Evolutionary conservation across 2,113 vertebrate genomes (phyloP), one percentile per base, ranked within the genome.

Genomic region (Ciconia maguari): DNA sequence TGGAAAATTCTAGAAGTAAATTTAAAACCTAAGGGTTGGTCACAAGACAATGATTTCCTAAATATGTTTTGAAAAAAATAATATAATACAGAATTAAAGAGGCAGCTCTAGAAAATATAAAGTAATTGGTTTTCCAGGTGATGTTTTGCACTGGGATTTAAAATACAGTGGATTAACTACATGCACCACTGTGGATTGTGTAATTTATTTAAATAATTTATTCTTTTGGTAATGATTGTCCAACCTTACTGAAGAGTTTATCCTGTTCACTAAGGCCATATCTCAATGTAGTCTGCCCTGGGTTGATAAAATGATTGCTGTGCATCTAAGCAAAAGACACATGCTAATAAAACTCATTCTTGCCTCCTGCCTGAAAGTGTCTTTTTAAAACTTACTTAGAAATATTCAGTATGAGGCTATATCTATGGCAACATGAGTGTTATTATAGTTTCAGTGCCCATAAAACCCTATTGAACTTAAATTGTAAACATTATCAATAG

Each of bases 161-260:
- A 96, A 95, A 89, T 78, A 49, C 29, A 83, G 89, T 85, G 72
- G 80, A 91, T 94, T 96, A 95, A 87, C 69, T 92, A 87, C 64
- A 90, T 92, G 38, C 36, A 55, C 70, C 36, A 57, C 25, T 82
- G 60, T 93, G 90, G 20, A 75, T 24, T 93, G 49, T 54, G 76
- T 88, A 95, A 68, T 86, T 88, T 80, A 93, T 94, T 96, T 93
- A 92, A 48, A 10, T 2, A 95, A 83, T 95, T 95, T 96, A 80
- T 96, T 91, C 74, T 89, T 84, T 90, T 89, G 86, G 25, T 69
- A 94, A 93, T 83, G 69, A 89, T 88, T 80, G 68, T 38, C 80
- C 91, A 84, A 78, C 72, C 41, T 68, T n/a, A 71, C 36, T 78
- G 32, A 72, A 48, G 11, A 16, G 24, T 38, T 51, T 17, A 61